Evolutionary conservation across 1,140 invertebrate species (phyloP).

Genomic region (Drosophila leontia): DNA sequence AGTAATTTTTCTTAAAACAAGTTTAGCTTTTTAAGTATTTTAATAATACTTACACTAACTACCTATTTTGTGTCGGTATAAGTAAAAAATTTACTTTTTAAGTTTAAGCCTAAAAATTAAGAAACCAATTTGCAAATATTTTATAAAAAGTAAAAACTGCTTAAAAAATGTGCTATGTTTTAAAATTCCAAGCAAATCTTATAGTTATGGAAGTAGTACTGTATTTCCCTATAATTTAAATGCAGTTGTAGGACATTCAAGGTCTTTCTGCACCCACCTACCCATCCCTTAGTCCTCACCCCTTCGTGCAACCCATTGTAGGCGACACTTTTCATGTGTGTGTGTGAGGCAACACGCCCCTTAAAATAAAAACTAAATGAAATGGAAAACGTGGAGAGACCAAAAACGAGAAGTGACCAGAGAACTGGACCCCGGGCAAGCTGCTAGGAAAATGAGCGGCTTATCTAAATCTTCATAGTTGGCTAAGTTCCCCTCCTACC

Average conservation of each 20-base stretch:
- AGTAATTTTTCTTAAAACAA: neutral
- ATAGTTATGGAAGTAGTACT: neutral
- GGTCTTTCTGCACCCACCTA: conserved; percentile 28
- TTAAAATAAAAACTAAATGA: conserved; percentile 70
- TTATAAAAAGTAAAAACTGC: neutral
- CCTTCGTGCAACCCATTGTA: conserved; percentile 3
- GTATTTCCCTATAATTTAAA: conserved; percentile 47
- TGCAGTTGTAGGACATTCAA: conserved; percentile 63
- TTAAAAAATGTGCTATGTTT: neutral
- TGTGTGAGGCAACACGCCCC: conserved; percentile 39
- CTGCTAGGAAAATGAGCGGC: conserved; percentile 77
- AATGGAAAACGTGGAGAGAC: conserved; percentile 72
- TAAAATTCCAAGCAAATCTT: too few species aligned
- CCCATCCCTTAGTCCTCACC: neutral
- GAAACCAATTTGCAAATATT: neutral
- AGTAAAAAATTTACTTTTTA: neutral
- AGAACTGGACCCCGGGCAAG: conserved; percentile 45
- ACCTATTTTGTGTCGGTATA: neutral
- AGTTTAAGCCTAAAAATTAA: neutral
- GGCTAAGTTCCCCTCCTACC: conserved; percentile 69
- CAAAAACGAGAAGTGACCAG: conserved; percentile 60
- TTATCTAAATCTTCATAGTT: conserved; percentile 85
- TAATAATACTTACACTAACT: neutral
- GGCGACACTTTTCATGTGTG: conserved; percentile 57
- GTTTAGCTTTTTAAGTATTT: neutral